A percentile compares a stretch with the other conserved stretches of the same genome.
These are phyloP conservation scores for Campylomormyrus numenius DNA, from an alignment of 2,113 vertebrate species.

Conservation along the genomic window DNA sequence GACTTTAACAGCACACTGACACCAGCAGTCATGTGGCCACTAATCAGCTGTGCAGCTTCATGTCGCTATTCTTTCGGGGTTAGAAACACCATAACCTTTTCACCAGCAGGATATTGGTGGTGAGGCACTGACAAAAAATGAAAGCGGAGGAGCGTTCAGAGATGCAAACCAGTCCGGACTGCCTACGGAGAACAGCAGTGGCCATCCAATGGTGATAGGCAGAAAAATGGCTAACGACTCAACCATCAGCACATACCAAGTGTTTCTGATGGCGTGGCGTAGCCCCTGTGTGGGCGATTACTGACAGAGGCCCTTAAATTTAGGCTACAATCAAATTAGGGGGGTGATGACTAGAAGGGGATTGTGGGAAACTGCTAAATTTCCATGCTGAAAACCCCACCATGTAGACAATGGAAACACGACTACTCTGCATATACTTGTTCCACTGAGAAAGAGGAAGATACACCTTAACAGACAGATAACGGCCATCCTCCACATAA, in stretches of 20 bases:
- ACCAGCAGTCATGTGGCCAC: neutral
- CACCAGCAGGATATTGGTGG: neutral
- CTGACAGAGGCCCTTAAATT: neutral
- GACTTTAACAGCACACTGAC: neutral
- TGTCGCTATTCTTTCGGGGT: neutral
- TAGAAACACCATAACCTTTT: neutral
- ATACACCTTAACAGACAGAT: neutral
- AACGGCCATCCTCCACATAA: neutral
- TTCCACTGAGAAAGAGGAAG: neutral
- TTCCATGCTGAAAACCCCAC: neutral
- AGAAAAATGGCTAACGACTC: neutral
- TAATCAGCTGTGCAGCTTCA: neutral
- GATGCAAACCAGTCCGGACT: neutral
- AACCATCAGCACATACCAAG: neutral
- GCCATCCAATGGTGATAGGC: neutral
- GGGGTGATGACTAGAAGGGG: neutral
- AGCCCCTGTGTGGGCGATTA: neutral
- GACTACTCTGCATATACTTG: neutral
- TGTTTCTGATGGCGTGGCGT: neutral
- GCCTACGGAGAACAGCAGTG: neutral
- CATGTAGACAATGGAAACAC: neutral
- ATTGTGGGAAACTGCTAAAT: neutral
- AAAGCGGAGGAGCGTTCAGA: neutral
- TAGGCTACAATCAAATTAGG: neutral
- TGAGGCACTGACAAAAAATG: neutral